Evolutionary conservation across 1,140 invertebrate species (phyloP).

Genomic region (Drosophila ambigua): DNA sequence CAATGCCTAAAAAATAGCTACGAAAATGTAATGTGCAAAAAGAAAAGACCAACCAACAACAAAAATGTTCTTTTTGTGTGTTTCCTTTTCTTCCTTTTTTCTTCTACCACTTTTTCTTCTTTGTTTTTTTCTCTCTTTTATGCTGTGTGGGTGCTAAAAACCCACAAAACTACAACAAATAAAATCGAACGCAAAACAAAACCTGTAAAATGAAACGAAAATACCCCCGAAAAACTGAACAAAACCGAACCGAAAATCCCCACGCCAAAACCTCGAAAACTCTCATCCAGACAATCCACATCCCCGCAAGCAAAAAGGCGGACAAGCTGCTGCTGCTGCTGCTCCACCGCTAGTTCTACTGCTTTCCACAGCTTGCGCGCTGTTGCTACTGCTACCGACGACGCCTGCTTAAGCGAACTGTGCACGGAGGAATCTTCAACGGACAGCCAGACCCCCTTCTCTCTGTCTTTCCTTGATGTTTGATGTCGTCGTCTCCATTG

Average conservation of each 20-base stretch:
- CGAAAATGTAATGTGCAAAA: slow-evolving; percentile 24
- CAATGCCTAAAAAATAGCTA: slow-evolving; percentile 4
- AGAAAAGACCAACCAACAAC: slow-evolving; percentile 48
- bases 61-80: slow-evolving; percentile 77
- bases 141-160: slow-evolving; percentile 65
- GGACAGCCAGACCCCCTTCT: slow-evolving; percentile 8
- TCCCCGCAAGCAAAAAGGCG: slow-evolving; percentile 48
- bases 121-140: slow-evolving; percentile 79
- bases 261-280: slow-evolving; percentile 10
- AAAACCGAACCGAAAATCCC: slow-evolving; percentile 19
- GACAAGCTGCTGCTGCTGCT: slow-evolving; percentile 8
- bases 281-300: slow-evolving; percentile 65
- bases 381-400: slow-evolving; percentile 26
- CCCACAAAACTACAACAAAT: slow-evolving; percentile 42
- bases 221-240: slow-evolving; percentile 30
- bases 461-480: slow-evolving; percentile 21
- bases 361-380: slow-evolving; percentile 43
- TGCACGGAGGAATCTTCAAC: slow-evolving; percentile 43
- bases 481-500: slow-evolving; percentile 27
- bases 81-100: slow-evolving; percentile 82
- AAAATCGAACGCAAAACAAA: slow-evolving; percentile 51
- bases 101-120: slow-evolving; percentile 79
- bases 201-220: slow-evolving; percentile 23
- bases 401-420: slow-evolving; percentile 52
- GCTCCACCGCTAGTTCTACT: slow-evolving; percentile 44